These are phyloP conservation scores for Cacoxenus indagator DNA, from an alignment of 2,888 invertebrate genomes.

Conservation along the genomic window DNA sequence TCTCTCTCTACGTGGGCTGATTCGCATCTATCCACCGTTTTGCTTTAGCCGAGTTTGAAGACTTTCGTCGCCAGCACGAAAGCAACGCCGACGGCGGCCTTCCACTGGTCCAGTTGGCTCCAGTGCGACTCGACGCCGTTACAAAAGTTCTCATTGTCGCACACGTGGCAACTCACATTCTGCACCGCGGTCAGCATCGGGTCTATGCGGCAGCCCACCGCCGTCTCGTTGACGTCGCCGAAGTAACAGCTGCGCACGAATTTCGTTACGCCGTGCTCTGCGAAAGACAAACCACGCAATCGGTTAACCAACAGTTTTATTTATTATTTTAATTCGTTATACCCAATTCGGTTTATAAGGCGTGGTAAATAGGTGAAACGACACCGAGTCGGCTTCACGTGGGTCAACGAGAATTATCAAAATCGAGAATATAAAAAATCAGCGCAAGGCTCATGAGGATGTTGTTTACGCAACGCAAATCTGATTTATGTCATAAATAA, in stretches of 20 bases:
- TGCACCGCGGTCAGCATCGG: slow-evolving; percentile 50
- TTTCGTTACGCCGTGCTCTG: slow-evolving; percentile 57
- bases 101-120: slow-evolving; percentile 8
- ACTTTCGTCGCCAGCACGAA: neutral
- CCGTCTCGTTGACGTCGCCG: slow-evolving; percentile 60
- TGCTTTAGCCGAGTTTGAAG: neutral
- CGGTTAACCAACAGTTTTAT: no score
- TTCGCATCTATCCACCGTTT: neutral
- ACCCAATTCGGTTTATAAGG: neutral
- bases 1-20: no score
- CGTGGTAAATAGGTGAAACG: neutral
- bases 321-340: no score
- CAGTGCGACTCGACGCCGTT: slow-evolving; percentile 41
- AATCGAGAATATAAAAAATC: no score
- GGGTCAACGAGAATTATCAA: no score
- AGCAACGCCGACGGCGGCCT: slow-evolving; percentile 24
- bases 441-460: no score
- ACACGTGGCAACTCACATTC: slow-evolving; percentile 57
- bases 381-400: no score
- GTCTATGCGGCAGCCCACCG: slow-evolving; percentile 57
- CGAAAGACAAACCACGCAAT: no score
- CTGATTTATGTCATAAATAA: no score
- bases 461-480: no score
- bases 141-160: slow-evolving; percentile 58
- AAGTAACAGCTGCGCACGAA: slow-evolving; percentile 61